Evolutionary conservation across 2,888 invertebrate species (phyloP), one percentile per base, ranked within the genome.

Genomic region (Harpagoxenus sublaevis): DNA sequence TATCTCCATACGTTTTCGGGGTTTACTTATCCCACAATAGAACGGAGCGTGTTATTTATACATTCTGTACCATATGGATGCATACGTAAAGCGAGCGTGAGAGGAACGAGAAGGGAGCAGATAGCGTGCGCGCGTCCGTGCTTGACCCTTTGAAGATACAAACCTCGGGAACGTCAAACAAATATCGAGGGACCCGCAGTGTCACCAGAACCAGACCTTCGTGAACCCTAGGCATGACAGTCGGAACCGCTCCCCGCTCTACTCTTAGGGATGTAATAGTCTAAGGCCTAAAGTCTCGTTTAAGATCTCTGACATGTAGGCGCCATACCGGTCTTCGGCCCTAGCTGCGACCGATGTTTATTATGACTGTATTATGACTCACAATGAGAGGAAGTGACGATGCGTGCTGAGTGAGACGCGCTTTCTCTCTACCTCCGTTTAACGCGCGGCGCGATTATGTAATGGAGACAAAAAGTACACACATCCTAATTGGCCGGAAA

Each of bases 41-140:
- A 91, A 88, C 87, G 85, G 86, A 84, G 86, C 88, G 84, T 78
- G 92, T 92, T 94, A 94, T 94, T 94, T 94, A 94, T 94, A 93
- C 91, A 92, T 93, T 92, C 89, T 70, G 82, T 75, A 85, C 92
- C 93, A 93, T 92, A 92, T 93, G 92, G 88, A 85, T 85, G 88
- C 92, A 92, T 92, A 92, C 88, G 91, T 85, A 78, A 78, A 84
- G 71, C 23, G 84, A 70, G 68, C 73, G 77, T 31, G 70, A 28
- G 86, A 78, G 77, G 62, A 48, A 77, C 60, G 55, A 48, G 53
- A 63, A 66, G 73, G 55, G 15, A 65, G 78, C 66, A 57, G 75
- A 84, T 68, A 68, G 81, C 65, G 78, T 66, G 87, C 71, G 86
- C 87, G 81, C 86, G 42, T 48, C n/a, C 45, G 86, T 79, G 87